Base-by-base conservation (phyloP, 2,888 invertebrate genomes). In the Stenchaetothrips biformis region DNA sequence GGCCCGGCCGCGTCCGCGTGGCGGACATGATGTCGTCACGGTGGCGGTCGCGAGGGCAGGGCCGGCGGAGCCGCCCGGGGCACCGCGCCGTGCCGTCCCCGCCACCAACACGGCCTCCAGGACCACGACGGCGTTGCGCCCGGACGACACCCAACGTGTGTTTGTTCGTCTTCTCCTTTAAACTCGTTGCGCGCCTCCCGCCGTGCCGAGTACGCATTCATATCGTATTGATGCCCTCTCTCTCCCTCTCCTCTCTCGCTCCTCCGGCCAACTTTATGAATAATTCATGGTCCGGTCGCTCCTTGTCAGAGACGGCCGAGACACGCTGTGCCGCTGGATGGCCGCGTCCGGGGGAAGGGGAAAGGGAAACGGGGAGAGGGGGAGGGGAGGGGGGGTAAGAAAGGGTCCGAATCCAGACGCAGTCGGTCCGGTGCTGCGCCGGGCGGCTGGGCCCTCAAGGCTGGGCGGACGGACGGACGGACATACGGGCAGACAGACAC, bases 211-310 rank as follows among this genome's bases (percentile, higher is more conserved):
- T 37, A 37, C 37, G 37, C 37, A 37, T 37, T 37, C 37, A 37
- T 37, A 37, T 37, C 37, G 37, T 37, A 37, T 37, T 37, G 37
- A 37, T 37, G 37, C 37, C 37, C 59, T 59, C 18, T 59, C 59
- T 13, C 18, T 13, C 59, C 16, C 18, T 13, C 59, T 59, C 18
- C 74, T 79, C 81, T 62, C 37, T n/a, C 18, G 79, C 80, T 59
- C 78, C 81, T 77, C 67, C 25, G 25, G 67, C 67, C 67, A 74
- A 74, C 67, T 74, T 74, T 74, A 74, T 74, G 67, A 74, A 74
- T 74, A 74, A 74, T 74, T 74, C 67, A 74, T 74, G 67, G 67
- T 74, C 67, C 25, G 67, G 67, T 74, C 67, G 67, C 67, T 74
- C 67, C 67, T 74, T 74, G 67, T 74, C 67, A 74, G 59, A 59